These are phyloP conservation scores for Rhinogobio ventralis DNA, from an alignment of 2,797 vertebrate species.

Conservation along the genomic window DNA sequence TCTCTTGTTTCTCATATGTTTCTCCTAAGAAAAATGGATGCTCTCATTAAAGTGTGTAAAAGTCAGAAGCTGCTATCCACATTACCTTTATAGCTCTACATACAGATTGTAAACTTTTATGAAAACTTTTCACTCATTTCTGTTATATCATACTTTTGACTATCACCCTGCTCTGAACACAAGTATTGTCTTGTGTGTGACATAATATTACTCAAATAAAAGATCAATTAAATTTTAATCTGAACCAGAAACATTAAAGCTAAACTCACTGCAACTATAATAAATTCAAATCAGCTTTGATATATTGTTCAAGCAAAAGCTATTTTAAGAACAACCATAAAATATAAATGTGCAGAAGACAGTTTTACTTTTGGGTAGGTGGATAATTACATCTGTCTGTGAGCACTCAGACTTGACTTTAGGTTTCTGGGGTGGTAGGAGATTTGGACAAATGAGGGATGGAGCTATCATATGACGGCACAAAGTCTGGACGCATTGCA, in stretches of 20 bases:
- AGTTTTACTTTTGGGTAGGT: constrained; percentile 30
- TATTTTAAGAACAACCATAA: constrained; percentile 15
- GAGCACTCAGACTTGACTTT: neutral
- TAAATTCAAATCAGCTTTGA: neutral
- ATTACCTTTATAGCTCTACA: neutral
- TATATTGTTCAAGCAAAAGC: constrained; percentile 4
- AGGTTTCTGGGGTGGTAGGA: neutral
- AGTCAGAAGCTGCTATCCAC: neutral
- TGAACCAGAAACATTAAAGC: neutral
- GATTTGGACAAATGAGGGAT: constrained; percentile 20
- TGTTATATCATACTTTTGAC: neutral
- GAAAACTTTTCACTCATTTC: neutral
- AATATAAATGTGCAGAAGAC: constrained; percentile 17
- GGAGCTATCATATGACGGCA: constrained; percentile 19
- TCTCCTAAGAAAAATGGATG: neutral
- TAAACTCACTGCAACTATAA: neutral
- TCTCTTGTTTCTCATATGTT: neutral
- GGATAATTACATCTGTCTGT: constrained; percentile 41
- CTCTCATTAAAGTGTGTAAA: neutral
- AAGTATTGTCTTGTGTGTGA: neutral
- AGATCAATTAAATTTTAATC: neutral
- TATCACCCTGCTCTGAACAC: neutral
- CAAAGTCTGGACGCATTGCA: neutral
- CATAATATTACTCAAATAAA: neutral
- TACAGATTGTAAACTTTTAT: neutral